Percentiles rank a stretch among this genome's conserved stretches.
Evolutionary conservation across 2,113 vertebrate genomes (phyloP).

Genomic region (Charina bottae): DNA sequence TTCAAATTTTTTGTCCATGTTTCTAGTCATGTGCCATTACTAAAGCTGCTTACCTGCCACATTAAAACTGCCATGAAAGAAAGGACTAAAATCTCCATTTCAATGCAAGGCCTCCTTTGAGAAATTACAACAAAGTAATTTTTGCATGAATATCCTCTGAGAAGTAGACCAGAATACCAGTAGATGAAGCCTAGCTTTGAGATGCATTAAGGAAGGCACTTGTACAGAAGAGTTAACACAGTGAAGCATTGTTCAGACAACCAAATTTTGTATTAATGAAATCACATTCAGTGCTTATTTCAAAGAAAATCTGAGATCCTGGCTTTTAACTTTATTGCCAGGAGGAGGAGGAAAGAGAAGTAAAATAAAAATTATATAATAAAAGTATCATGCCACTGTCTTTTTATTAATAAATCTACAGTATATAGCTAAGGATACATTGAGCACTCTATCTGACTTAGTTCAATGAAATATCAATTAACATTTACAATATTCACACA

Average conservation of each 20-base stretch:
- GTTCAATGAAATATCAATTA: neutral
- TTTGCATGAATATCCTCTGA: constrained; percentile 3
- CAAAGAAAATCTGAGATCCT: neutral
- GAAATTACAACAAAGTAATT: neutral
- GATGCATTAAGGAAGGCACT: neutral
- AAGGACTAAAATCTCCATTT: neutral
- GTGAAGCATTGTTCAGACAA: constrained; percentile 3
- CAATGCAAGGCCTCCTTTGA: neutral
- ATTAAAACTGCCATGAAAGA: constrained; percentile 24
- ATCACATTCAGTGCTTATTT: constrained; percentile 1
- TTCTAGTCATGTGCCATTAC: neutral
- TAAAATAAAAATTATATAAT: neutral
- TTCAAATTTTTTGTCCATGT: neutral
- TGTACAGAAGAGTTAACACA: neutral
- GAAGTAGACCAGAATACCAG: neutral
- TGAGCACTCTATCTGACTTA: neutral
- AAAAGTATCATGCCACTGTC: neutral
- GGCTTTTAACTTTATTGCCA: neutral
- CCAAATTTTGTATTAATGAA: neutral
- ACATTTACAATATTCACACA: neutral
- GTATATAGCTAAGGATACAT: neutral
- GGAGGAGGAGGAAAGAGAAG: neutral
- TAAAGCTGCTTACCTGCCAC: neutral
- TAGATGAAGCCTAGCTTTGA: neutral
- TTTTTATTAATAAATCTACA: neutral